A percentile compares a stretch with the other conserved stretches of the same genome.
These are phyloP conservation scores for Isurus oxyrinchus DNA, from an alignment of 2,113 vertebrate species.

Conservation along the genomic window DNA sequence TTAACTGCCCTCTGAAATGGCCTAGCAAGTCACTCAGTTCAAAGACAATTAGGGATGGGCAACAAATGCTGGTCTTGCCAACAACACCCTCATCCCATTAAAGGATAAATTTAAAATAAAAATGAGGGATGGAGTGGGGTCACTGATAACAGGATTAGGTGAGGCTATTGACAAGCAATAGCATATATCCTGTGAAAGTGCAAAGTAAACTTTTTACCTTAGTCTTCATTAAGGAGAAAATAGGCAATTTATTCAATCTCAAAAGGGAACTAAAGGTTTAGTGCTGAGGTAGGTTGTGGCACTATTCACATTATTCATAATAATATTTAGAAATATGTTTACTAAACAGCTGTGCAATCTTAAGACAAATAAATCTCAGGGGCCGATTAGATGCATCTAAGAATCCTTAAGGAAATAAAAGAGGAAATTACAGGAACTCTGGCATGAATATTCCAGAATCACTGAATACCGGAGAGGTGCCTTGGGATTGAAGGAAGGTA, in stretches of 20 bases:
- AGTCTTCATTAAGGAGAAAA: background rate
- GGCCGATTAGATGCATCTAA: background rate
- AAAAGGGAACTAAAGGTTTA: background rate
- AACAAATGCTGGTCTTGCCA: background rate
- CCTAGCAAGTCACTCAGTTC: background rate
- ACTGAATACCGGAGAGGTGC: background rate
- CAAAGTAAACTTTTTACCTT: background rate
- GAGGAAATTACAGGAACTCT: constrained; percentile 19
- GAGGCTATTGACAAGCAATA: background rate
- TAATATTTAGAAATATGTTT: background rate
- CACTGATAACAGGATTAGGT: background rate
- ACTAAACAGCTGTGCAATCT: constrained; percentile 20
- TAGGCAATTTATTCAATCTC: background rate
- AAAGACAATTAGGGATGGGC: background rate
- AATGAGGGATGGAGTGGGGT: background rate
- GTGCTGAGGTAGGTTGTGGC: background rate
- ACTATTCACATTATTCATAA: background rate
- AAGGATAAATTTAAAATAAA: background rate
- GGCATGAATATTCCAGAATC: constrained; percentile 28
- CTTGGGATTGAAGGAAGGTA: constrained; percentile 3
- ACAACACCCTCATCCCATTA: background rate
- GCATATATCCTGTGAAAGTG: background rate
- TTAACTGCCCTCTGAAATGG: background rate
- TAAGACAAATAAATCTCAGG: constrained; percentile 15
- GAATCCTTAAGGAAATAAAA: constrained; percentile 27